phyloP scores from a whole-genome alignment of 2,797 vertebrate genomes.

The Falco naumanni region DNA sequence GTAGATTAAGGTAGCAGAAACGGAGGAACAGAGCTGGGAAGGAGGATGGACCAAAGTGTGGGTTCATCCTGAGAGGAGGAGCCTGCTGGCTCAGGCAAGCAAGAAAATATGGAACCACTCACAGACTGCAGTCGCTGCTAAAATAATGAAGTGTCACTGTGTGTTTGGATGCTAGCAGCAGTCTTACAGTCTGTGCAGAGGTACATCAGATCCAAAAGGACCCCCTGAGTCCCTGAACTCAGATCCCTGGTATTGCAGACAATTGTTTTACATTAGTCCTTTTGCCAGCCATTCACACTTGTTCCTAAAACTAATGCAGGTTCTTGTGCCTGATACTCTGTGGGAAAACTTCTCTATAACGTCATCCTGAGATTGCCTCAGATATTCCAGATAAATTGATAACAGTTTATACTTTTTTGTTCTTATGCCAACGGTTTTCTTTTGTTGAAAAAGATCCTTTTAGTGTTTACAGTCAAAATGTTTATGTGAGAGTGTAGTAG shows the following conservation, averaged over 20 bases:
- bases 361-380: not conserved
- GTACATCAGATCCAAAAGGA: not conserved
- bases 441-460: not conserved
- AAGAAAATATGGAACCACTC: not conserved
- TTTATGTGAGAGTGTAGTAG: not conserved
- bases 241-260: not conserved
- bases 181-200: not conserved
- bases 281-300: not conserved
- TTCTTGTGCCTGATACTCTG: not conserved
- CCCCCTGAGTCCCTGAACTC: not conserved
- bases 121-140: not conserved
- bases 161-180: not conserved
- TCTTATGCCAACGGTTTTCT: not conserved
- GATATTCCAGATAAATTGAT: not conserved
- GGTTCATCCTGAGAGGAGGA: not conserved
- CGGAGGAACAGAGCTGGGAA: not conserved
- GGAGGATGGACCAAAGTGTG: not conserved
- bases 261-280: not conserved
- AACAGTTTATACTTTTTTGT: not conserved
- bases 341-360: not conserved
- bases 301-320: not conserved
- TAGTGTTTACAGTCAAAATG: not conserved
- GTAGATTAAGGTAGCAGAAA: not conserved
- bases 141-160: constrained; percentile 2
- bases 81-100: not conserved